Base-by-base conservation (phyloP, 1,140 invertebrate genomes). In the Drosophila teissieri region DNA sequence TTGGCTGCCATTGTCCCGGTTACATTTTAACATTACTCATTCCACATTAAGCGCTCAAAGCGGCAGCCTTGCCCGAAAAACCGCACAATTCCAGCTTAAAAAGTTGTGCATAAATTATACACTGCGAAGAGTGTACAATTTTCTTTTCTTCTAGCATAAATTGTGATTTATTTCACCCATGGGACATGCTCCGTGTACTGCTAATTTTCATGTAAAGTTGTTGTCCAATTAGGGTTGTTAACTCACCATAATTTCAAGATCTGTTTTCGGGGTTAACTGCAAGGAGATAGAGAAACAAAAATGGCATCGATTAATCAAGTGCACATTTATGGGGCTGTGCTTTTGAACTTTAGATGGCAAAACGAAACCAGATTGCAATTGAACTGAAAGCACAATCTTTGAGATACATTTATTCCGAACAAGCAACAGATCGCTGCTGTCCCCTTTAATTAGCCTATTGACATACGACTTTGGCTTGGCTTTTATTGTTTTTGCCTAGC, bases 1-100 rank as follows among this genome's bases (percentile, higher is more conserved):
- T 75, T 60, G 44, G 51, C 70, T 79, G 67, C 76, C 73, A 80
- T 89, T 89, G 84, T 89, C 80, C 84, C 80, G 84, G 80, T 89
- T 89, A 89, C 84, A 89, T 89, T 89, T 86, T 45, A 79, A 83
- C 85, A 89, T 84, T 78, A 89, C 84, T 84, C 84, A 89, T 80
- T 89, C 77, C 73, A 74, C 82, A 84, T 80, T 84, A 84, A 89
- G 84, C 82, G 84, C 80, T 89, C 84, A 75, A 80, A 82, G 80
- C 68, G 60, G 46, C 73, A 68, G 45, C 48, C 45, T 36, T 34
- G 42, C 37, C 37, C 22, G 37, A n/a, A 45, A 61, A 42, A n/a
- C 14, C 39, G 22, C 46, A 14, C 68, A 65, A 88, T 68, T 77
- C 62, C 72, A 75, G 57, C 64, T 79, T 73, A 77, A 67, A 82